Base-by-base conservation (phyloP, 2,888 invertebrate genomes). In the Nomada lathburiana region DNA sequence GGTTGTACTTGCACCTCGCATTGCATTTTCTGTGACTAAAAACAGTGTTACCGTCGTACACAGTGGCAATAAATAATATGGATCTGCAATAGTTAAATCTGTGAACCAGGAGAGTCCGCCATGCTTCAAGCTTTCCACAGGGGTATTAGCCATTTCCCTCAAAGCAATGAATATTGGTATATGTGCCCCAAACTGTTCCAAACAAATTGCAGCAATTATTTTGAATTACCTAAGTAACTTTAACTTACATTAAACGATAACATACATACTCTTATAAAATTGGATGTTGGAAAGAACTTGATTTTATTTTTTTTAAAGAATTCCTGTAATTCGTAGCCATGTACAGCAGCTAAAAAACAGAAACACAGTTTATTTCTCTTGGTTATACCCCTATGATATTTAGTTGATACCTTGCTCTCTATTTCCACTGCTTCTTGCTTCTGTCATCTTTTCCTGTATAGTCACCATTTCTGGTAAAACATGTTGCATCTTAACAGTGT, bases 31-130 rank as follows among this genome's bases (percentile, higher is more conserved):
- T 72, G 99, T 96, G 2, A 98, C 98, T 0, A 96, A 94, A 93
- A 96, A 96, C 90, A 99, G 94, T 0, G 99, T 98, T 0, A 95
- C 94, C 93, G 97, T 96, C 0, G 99, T 99, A 68, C 98, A 94
- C 0, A 98, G 9, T 0, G 99, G 99, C 75, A 99, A 94, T 18
- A 97, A 86, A 91, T 97, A 99, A 93, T 95, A 97, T 63, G 98
- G 99, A 95, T 99, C 99, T 2, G 97, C 95, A 13, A 98, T 93
- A 0, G 99, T 98, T 62, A 99, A 95, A 95, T 99, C 98, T 3
- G 95, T 94, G 93, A 99, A 99, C 99, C 99, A 99, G 89, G 95
- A 96, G 1, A 98, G 87, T 0, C 99, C 99, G 47, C 99, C 99
- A 0, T 96, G 95, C 84, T 96, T 95, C 95, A 99, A 95, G 92